A percentile compares a stretch with the other conserved stretches of the same genome.
These are phyloP conservation scores for Sebastes oblongus DNA, from an alignment of 2,797 vertebrate species.

Conservation along the genomic window DNA sequence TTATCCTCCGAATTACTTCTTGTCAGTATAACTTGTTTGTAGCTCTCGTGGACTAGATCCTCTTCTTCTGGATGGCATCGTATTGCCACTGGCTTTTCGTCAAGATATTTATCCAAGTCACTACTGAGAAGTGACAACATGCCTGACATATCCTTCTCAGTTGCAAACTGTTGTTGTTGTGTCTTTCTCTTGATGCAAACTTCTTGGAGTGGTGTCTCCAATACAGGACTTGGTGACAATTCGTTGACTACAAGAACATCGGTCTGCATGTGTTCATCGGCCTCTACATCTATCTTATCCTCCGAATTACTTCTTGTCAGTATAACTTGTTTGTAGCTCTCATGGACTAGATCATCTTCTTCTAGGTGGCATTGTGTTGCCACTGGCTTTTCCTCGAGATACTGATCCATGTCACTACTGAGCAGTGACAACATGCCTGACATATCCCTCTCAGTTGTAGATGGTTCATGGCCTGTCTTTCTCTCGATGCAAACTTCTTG, in stretches of 20 bases:
- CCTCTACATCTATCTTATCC: neutral
- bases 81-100: constrained; percentile 11
- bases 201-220: no score
- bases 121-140: constrained; percentile 51
- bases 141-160: constrained; percentile 38
- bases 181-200: neutral
- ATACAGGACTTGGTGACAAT: neutral
- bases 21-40: constrained; percentile 26
- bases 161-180: neutral
- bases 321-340: constrained; percentile 30
- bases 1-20: no score
- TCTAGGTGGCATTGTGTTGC: neutral
- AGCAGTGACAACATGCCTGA: constrained; percentile 59
- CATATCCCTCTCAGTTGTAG: constrained; percentile 40
- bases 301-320: constrained; percentile 1
- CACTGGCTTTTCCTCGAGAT: constrained; percentile 15
- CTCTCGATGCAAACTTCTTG: no score
- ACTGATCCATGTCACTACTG: constrained; percentile 31
- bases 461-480: neutral
- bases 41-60: constrained; percentile 34
- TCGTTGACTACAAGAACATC: neutral
- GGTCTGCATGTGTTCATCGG: neutral
- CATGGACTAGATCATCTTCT: constrained; percentile 9
- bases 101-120: constrained; percentile 46
- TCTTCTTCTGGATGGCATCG: neutral